Evolutionary conservation across 2,797 vertebrate species (phyloP), one percentile per base, ranked within the genome.

Genomic region (Danio aesculapii): DNA sequence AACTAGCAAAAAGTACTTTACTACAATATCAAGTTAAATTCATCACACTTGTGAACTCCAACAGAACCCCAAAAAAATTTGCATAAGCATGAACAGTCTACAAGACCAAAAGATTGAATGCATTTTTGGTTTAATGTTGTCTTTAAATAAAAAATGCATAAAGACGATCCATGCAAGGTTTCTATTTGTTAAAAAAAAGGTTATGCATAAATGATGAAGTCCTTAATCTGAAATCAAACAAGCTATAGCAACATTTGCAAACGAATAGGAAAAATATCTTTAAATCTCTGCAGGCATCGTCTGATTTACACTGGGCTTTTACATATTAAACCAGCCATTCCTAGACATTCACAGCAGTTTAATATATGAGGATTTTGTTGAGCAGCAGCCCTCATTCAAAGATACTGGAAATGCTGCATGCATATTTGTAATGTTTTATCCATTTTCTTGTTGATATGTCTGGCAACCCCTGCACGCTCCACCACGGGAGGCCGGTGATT

Each of bases 401-500:
- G 30, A 30, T 30, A 30, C 3, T 30, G 30, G 30, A 30, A 30
- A 30, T 3, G 30, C 3, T 30, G 30, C 47, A 72, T 53, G 39
- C 17, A n/a, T 21, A 39, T 62, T 49, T 64, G 9, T 64, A 19
- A 57, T 73, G 52, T 66, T 62, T 58, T 62, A 12, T 58, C 59
- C 67, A 84, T 82, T 62, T 55, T 72, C 16, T 85, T 85, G 72
- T 63, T 75, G 55, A 14, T 77, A 3, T 70, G 57, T 69, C 49
- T 17, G 59, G 58, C 71, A 79, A 44, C 66, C 55, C 86, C 78
- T 70, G 61, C 30, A 30, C 3, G 30, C 53, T 53, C 61, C 81
- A 61, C 58, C 2, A 75, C 70, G 59, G 81, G 81, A 88, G 47
- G n/a, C 19, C 3, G 47, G 83, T 88, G 88, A 90, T 91, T 90